Percentiles rank a stretch among this genome's conserved stretches.
These are phyloP conservation scores for Odontamblyopus rebecca DNA, from an alignment of 2,797 vertebrate genomes.

Conservation along the genomic window DNA sequence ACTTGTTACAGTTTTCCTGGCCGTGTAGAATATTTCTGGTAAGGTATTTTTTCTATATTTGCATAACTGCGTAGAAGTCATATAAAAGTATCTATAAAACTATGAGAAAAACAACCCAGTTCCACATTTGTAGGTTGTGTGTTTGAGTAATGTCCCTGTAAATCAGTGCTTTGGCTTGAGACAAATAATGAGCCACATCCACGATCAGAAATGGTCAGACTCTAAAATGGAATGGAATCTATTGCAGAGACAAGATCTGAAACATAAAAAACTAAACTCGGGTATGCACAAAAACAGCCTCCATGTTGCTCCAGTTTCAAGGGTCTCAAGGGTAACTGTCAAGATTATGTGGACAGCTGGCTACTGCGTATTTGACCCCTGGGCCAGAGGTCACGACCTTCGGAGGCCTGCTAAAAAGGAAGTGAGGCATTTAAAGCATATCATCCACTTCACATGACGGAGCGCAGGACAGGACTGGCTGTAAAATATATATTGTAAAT, in stretches of 20 bases:
- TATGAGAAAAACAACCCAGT: neutral
- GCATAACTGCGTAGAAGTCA: neutral
- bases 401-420: conserved; percentile 4
- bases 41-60: neutral
- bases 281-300: neutral
- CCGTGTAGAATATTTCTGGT: neutral
- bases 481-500: neutral
- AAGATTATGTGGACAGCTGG: conserved; percentile 39
- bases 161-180: too few relatives aligned
- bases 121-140: neutral
- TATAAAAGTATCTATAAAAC: too few relatives aligned
- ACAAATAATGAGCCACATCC: neutral
- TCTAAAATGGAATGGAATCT: conserved; percentile 1
- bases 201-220: neutral
- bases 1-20: neutral
- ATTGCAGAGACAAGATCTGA: neutral
- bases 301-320: neutral
- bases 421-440: neutral
- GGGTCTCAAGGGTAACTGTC: neutral
- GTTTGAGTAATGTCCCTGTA: too few relatives aligned
- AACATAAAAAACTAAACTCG: neutral
- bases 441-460: neutral
- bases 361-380: conserved; percentile 22
- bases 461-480: neutral
- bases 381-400: conserved; percentile 48